These are phyloP conservation scores for Actinostola sp. DNA, from an alignment of 92 coral and sea anemone species.

Conservation along the genomic window DNA sequence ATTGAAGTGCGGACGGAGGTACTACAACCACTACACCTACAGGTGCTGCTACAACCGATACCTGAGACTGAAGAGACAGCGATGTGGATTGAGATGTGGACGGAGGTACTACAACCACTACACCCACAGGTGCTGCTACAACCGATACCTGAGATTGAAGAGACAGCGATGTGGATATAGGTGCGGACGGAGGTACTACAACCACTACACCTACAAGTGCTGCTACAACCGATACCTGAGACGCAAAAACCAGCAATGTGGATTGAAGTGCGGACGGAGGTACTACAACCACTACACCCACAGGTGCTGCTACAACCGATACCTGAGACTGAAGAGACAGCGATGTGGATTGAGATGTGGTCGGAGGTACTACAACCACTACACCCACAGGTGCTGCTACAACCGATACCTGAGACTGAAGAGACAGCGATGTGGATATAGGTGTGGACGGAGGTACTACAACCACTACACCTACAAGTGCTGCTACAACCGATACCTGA, in stretches of 20 bases:
- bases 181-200: neutral
- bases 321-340: neutral
- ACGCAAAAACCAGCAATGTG: conserved; percentile 4
- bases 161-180: neutral
- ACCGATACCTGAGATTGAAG: neutral
- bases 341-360: conserved; percentile 1
- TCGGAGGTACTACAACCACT: neutral
- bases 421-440: neutral
- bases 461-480: conserved; percentile 1
- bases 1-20: neutral
- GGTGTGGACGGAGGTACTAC: neutral
- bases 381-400: conserved; percentile 12
- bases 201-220: conserved; percentile 7
- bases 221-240: conserved; percentile 11
- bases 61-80: neutral
- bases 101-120: neutral
- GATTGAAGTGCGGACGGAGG: neutral
- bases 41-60: conserved; percentile 8
- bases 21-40: conserved; percentile 7
- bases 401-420: neutral
- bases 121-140: neutral
- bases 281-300: conserved; percentile 3
- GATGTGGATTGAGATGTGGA: neutral
- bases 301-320: conserved; percentile 4
- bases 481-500: conserved; percentile 12